Percentiles rank a stretch among this genome's conserved stretches.
Conservation (phyloP, 2,797 vertebrate genomes). For the Lepus oiostolus region DNA sequence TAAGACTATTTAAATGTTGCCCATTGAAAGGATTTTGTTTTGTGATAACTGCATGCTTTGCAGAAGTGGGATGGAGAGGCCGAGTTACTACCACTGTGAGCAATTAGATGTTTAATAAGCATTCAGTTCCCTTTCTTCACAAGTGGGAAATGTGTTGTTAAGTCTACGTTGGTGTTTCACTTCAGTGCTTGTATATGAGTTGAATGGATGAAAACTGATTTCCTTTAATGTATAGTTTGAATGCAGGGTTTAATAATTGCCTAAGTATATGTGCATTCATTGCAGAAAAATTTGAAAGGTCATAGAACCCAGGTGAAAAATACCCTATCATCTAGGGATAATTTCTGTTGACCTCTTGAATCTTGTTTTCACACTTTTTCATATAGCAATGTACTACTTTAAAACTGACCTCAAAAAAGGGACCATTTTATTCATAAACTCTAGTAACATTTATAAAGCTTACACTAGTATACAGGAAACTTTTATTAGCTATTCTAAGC, state of each 20-base stretch:
- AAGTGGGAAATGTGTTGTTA: slow-evolving; percentile 32
- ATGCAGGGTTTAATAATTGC: slow-evolving; percentile 49
- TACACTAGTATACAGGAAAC: neutral
- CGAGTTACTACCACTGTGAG: neutral
- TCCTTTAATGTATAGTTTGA: neutral
- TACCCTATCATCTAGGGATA: neutral
- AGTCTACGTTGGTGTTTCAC: slow-evolving; percentile 48
- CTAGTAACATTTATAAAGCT: neutral
- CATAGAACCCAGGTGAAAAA: slow-evolving; percentile 49
- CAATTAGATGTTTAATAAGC: slow-evolving; percentile 35
- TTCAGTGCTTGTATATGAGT: slow-evolving; percentile 20
- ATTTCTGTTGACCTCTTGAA: slow-evolving; percentile 21
- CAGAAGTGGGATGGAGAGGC: neutral
- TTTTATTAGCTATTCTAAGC: slow-evolving; percentile 21
- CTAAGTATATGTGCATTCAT: neutral
- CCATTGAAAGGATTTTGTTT: slow-evolving; percentile 58
- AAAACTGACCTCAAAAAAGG: slow-evolving; percentile 31
- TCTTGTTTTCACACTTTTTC: neutral
- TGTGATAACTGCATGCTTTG: neutral
- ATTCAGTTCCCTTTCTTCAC: slow-evolving; percentile 32
- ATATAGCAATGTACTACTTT: neutral
- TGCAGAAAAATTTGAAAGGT: slow-evolving; percentile 24
- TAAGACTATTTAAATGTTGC: slow-evolving; percentile 12
- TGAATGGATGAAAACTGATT: neutral
- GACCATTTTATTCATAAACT: slow-evolving; percentile 25